Conservation (phyloP, 2,888 invertebrate genomes). For the Caenorhabditis sinica region DNA sequence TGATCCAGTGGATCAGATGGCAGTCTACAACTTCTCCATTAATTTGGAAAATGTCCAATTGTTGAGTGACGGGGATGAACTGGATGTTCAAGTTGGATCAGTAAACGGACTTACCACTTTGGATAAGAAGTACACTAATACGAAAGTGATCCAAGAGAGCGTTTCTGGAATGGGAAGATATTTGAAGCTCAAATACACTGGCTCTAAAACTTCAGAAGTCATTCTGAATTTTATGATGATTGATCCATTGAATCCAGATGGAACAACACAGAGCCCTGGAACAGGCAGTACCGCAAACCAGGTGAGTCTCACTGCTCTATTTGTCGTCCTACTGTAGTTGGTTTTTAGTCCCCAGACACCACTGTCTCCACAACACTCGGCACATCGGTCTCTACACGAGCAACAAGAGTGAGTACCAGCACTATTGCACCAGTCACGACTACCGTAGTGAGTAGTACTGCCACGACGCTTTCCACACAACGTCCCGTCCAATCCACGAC, state of each 20-base stretch:
- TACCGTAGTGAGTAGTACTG: not conserved
- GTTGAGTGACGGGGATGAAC: conserved; percentile 45
- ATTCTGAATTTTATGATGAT: conserved; percentile 41
- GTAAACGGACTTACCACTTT: conserved; percentile 42
- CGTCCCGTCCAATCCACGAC: not conserved
- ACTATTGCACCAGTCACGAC: conserved; percentile 12
- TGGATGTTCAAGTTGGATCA: conserved; percentile 53
- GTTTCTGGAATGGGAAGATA: conserved; percentile 45
- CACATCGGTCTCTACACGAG: conserved; percentile 22
- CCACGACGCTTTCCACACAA: not conserved
- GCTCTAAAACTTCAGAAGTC: conserved; percentile 35
- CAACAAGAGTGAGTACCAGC: conserved; percentile 38
- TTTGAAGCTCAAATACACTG: conserved; percentile 41
- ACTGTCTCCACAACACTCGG: not conserved
- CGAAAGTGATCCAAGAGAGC: not conserved
- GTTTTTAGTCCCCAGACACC: conserved; percentile 12
- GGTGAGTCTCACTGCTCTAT: not conserved
- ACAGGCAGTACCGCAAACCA: not conserved
- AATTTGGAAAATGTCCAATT: conserved; percentile 20
- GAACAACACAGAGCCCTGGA: conserved; percentile 18
- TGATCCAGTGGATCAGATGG: conserved; percentile 13
- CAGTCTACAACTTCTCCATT: conserved; percentile 50
- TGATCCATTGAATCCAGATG: conserved; percentile 15
- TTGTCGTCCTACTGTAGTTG: not conserved
- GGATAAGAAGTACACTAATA: conserved; percentile 50